phyloP scores from a whole-genome alignment of 2,113 vertebrate species.

The Rattus rattus region DNA sequence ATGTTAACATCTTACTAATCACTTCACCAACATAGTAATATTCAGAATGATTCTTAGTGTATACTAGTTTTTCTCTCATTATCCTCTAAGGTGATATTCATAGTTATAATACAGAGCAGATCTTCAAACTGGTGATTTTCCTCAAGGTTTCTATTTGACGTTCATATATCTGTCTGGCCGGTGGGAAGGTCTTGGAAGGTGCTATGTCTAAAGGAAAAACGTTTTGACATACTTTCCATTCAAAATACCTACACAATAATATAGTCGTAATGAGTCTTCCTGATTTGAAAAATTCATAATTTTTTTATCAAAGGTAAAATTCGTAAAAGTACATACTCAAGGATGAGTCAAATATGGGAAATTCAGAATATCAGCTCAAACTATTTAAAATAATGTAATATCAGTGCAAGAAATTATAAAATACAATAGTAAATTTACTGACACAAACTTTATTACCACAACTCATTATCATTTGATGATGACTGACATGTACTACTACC shows the following conservation, averaged over 20 bases:
- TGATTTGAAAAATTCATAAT: not conserved
- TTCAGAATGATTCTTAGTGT: constrained; percentile 17
- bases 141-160: constrained; percentile 3
- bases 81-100: constrained; percentile 3
- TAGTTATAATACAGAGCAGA: constrained; percentile 25
- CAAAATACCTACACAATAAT: not conserved
- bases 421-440: not conserved
- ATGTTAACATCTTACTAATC: not conserved
- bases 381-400: not conserved
- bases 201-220: constrained; percentile 4
- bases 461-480: not conserved
- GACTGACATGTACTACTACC: not conserved
- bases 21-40: constrained; percentile 33
- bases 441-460: no score
- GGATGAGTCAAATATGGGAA: not conserved
- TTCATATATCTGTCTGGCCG: not conserved
- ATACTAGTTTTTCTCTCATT: not conserved
- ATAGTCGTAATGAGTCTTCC: not conserved
- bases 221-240: constrained; percentile 23
- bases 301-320: not conserved
- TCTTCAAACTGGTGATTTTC: not conserved
- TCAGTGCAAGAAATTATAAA: not conserved
- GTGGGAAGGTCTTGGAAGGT: not conserved
- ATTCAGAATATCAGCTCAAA: not conserved
- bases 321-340: not conserved